Conservation (phyloP, 2,797 vertebrate genomes). For the Pipistrellus nathusii region DNA sequence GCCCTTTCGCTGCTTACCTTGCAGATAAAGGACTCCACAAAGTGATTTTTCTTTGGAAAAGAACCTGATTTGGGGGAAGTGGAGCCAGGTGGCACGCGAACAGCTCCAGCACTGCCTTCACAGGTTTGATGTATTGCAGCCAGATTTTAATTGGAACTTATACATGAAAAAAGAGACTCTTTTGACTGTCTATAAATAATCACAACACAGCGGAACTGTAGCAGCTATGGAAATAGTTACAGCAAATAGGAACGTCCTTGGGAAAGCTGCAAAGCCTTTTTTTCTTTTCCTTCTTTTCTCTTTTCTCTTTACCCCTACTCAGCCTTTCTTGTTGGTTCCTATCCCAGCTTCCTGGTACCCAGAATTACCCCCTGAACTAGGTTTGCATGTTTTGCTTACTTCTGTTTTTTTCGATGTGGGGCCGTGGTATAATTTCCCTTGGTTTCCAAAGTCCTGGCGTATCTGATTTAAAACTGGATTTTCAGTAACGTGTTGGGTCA, state of each 20-base stretch:
- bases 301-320: background rate
- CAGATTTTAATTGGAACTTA: conserved; percentile 77
- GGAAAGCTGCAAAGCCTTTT: background rate
- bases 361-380: background rate
- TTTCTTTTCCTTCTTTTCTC: background rate
- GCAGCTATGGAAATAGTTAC: conserved; percentile 59
- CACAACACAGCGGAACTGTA: conserved; percentile 44
- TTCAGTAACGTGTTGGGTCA: background rate
- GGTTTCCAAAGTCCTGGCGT: background rate
- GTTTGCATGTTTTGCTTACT: background rate
- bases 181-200: conserved; percentile 74
- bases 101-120: background rate
- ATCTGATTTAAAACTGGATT: background rate
- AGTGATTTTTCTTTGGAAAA: conserved; percentile 11
- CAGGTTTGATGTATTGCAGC: conserved; percentile 57
- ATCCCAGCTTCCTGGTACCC: background rate
- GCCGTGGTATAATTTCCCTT: background rate
- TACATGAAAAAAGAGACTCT: conserved; percentile 58
- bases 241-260: conserved; percentile 54
- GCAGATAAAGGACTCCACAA: background rate
- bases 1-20: background rate
- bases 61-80: background rate
- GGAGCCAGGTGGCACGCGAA: background rate
- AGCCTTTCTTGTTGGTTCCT: background rate
- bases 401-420: background rate